Evolutionary conservation across 2,888 invertebrate species (phyloP), one percentile per base, ranked within the genome.

Genomic region (Entomobrya multifasciata): DNA sequence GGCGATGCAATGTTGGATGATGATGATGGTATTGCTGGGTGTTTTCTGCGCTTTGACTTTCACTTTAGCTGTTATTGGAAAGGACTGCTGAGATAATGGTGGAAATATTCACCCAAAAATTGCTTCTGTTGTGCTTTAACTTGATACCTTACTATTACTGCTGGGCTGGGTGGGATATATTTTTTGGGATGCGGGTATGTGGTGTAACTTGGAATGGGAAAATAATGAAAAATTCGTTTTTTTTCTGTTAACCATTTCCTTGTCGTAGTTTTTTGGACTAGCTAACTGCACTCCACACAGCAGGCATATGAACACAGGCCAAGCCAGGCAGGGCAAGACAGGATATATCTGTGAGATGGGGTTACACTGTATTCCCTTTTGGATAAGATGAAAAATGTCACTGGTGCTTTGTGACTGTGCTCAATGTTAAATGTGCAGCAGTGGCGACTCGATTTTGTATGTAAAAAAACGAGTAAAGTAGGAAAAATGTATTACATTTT

Each of bases 191-290:
- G n/a, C n/a, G n/a, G n/a, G n/a, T n/a, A n/a, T n/a, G n/a, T n/a
- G n/a, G n/a, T n/a, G n/a, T n/a, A n/a, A n/a, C n/a, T n/a, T n/a
- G n/a, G n/a, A n/a, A n/a, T n/a, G n/a, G n/a, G n/a, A n/a, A n/a
- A n/a, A n/a, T n/a, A 55, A 15, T 13, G 60, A 30, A 62, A 62
- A 62, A 62, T 20, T 30, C n/a, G 30, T 62, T 17, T n/a, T n/a
- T n/a, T 62, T 62, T 62, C 60, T 57, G 27, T 25, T 30, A 30
- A 30, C 60, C 30, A 62, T 62, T 62, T 62, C n/a, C 60, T 30
- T 30, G 60, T 62, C 60, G 30, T 30, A 13, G 30, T 1, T 3
- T 13, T n/a, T 62, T 30, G 17, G 30, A 30, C 27, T 30, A 30
- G 22, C 25, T 22, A 30, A 62, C 13, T 62, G 30, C 60, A 62